phyloP scores from a whole-genome alignment of 2,797 vertebrate species.

The Podarcis siculus region DNA sequence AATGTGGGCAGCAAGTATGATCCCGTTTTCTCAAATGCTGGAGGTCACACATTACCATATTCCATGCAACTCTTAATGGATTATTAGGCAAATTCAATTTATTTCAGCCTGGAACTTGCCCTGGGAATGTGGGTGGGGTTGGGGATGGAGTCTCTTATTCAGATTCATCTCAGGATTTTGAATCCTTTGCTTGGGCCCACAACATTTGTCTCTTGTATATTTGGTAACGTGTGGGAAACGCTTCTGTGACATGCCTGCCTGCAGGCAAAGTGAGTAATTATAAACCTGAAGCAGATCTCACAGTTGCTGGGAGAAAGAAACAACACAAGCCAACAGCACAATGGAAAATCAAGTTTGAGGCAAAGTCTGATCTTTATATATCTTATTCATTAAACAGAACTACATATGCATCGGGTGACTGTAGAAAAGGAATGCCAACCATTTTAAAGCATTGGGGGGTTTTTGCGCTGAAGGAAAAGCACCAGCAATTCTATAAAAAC shows the following conservation, averaged over 20 bases:
- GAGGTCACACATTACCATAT: not conserved
- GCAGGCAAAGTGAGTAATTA: slow-evolving; percentile 73
- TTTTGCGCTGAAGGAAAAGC: slow-evolving; percentile 40
- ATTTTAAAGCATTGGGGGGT: slow-evolving; percentile 52
- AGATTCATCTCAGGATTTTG: slow-evolving; percentile 51
- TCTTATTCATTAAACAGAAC: slow-evolving; percentile 74
- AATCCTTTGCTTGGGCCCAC: slow-evolving; percentile 52
- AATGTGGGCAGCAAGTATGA: not conserved
- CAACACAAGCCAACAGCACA: slow-evolving; percentile 70
- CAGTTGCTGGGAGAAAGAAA: slow-evolving; percentile 67
- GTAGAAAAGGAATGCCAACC: slow-evolving; percentile 53
- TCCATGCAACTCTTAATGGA: not conserved
- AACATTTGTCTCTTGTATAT: slow-evolving; percentile 59
- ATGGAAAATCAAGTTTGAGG: slow-evolving; percentile 69
- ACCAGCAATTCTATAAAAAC: slow-evolving; percentile 55
- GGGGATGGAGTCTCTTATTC: slow-evolving; percentile 24
- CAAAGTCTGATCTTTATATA: slow-evolving; percentile 62
- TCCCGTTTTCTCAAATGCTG: not conserved
- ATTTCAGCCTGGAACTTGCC: slow-evolving; percentile 3
- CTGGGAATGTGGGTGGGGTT: no score
- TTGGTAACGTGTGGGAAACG: slow-evolving; percentile 62
- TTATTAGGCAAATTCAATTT: not conserved
- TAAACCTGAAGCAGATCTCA: slow-evolving; percentile 72
- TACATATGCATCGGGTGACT: slow-evolving; percentile 73
- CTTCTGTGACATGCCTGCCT: slow-evolving; percentile 65